Percentiles rank a stretch among this genome's conserved stretches.
Conservation (phyloP, 2,888 invertebrate genomes). For the Drosophila kanekoi region DNA sequence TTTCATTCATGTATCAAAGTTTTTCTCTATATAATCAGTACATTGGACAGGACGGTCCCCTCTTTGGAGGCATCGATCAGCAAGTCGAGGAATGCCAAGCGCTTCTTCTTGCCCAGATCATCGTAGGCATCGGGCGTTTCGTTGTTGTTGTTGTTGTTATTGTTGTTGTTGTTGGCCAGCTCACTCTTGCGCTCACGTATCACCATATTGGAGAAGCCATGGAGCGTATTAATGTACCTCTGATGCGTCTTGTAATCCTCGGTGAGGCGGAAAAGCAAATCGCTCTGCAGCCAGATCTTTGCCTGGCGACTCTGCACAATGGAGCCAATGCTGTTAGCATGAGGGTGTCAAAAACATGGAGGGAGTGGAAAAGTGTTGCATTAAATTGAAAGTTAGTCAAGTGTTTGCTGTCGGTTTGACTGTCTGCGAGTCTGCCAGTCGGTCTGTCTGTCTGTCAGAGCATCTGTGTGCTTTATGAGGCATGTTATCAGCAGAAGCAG, state of each 20-base stretch:
- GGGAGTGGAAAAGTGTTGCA: constrained; percentile 61
- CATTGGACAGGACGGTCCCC: constrained; percentile 84
- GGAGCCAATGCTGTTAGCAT: constrained; percentile 85
- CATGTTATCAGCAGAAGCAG: constrained; percentile 59
- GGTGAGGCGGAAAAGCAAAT: constrained; percentile 87
- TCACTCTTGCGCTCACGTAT: constrained; percentile 86
- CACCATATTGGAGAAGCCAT: constrained; percentile 86
- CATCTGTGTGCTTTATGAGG: constrained; percentile 63
- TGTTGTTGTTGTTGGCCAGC: constrained; percentile 76
- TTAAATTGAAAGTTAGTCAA: constrained; percentile 81
- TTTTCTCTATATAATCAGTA: constrained; percentile 12
- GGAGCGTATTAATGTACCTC: constrained; percentile 85
- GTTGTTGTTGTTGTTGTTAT: constrained; percentile 69
- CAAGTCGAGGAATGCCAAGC: constrained; percentile 87
- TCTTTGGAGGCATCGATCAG: constrained; percentile 86
- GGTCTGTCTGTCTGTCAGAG: constrained; percentile 14
- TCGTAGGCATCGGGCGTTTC: constrained; percentile 77
- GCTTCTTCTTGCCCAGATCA: constrained; percentile 86
- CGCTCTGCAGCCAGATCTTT: constrained; percentile 88
- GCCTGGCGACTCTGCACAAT: constrained; percentile 86
- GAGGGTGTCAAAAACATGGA: constrained; percentile 30
- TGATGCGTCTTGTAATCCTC: constrained; percentile 86
- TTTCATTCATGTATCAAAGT: neutral
- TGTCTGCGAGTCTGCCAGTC: constrained; percentile 8
- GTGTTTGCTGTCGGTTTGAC: constrained; percentile 50